A percentile compares a stretch with the other conserved stretches of the same genome.
Conservation (phyloP, 2,888 invertebrate genomes). For the Agrenia bidenticulata region DNA sequence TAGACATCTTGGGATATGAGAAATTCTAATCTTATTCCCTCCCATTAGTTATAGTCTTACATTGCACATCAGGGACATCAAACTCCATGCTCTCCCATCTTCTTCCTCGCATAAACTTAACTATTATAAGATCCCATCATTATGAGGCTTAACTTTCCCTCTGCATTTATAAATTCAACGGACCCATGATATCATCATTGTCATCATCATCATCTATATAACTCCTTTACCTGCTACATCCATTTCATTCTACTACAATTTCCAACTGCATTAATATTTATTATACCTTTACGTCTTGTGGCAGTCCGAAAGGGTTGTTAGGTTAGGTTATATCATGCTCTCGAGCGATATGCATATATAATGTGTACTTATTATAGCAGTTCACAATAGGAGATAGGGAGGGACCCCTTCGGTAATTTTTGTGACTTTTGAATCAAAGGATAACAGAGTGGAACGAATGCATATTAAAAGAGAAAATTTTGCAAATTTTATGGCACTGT, state of each 20-base stretch:
- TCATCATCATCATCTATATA: neutral
- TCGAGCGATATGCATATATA: too few relatives aligned
- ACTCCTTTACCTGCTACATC: too few relatives aligned
- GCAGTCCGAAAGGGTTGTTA: too few relatives aligned
- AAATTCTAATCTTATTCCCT: conserved; percentile 39
- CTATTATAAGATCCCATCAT: conserved; percentile 15
- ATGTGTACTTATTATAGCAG: too few relatives aligned
- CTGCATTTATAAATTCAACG: conserved; percentile 13
- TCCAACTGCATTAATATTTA: too few relatives aligned
- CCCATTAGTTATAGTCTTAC: conserved; percentile 47
- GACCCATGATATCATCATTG: conserved; percentile 3
- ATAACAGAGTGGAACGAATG: conserved; percentile 36
- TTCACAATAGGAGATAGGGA: too few relatives aligned
- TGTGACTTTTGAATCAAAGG: conserved; percentile 18
- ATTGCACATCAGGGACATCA: conserved; percentile 41
- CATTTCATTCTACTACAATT: too few relatives aligned
- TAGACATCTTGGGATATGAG: conserved; percentile 29
- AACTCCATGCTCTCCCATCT: neutral
- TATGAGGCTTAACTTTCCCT: conserved; percentile 7
- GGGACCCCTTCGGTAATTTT: conserved; percentile 8
- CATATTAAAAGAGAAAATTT: conserved; percentile 44
- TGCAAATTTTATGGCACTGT: conserved; percentile 45
- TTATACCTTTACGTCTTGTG: too few relatives aligned
- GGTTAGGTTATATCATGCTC: too few relatives aligned
- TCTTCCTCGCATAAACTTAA: conserved; percentile 19